These are phyloP conservation scores for Montipora capitata DNA, from an alignment of 92 coral and sea anemone species.

Conservation along the genomic window DNA sequence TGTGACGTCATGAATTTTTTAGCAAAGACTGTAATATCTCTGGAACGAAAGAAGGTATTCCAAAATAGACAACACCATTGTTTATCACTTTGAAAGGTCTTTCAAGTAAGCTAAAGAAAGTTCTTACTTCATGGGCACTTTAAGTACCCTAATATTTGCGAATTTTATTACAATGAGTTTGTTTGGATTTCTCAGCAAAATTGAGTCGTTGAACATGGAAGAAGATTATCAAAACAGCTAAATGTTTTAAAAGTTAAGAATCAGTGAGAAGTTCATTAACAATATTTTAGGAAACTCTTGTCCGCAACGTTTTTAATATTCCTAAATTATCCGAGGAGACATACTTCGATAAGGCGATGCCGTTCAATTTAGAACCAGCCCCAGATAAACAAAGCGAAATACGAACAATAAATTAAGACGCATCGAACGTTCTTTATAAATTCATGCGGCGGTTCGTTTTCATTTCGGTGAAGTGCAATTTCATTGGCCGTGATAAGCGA, in stretches of 20 bases:
- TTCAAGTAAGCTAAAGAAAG: too few species aligned
- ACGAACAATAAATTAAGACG: conserved; percentile 45
- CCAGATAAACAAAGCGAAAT: conserved; percentile 10
- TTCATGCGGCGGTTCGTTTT: conserved; percentile 17
- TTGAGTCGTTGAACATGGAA: background rate
- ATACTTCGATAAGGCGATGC: background rate
- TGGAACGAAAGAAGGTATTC: too few species aligned
- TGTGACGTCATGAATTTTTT: too few species aligned
- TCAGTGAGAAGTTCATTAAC: conserved; percentile 15
- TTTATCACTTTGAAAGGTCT: too few species aligned
- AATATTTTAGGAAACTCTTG: background rate
- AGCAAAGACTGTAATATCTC: too few species aligned
- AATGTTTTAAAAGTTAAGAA: background rate
- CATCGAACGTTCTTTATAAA: background rate
- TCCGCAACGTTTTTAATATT: background rate
- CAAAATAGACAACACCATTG: too few species aligned
- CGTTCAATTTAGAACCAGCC: conserved; percentile 2
- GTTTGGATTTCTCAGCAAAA: background rate
- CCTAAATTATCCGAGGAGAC: background rate
- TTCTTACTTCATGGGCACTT: too few species aligned
- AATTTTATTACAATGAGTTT: background rate
- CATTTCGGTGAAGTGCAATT: conserved; percentile 15
- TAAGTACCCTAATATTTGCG: too few species aligned
- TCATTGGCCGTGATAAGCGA: conserved; percentile 25
- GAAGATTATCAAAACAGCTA: background rate